Evolutionary conservation across 2,888 invertebrate genomes (phyloP).

Genomic region (Caradrina kadenii): DNA sequence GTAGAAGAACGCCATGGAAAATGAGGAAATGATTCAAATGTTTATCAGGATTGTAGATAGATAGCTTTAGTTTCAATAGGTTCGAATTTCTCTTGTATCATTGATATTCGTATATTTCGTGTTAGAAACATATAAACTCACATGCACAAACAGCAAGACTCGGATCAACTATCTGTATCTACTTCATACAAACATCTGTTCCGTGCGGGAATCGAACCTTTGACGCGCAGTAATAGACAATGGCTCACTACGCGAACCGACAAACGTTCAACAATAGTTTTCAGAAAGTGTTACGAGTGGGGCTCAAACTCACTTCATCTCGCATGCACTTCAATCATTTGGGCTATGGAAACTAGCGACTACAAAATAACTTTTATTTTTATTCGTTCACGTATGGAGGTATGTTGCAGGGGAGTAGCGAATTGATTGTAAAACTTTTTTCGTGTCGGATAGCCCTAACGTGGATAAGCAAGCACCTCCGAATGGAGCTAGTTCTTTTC

Average conservation of each 20-base stretch:
- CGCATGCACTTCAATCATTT: not conserved
- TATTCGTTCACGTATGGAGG: not conserved
- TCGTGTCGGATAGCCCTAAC: not conserved
- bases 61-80: too few species aligned
- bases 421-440: not conserved
- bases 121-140: too few species aligned
- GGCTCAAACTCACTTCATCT: not conserved
- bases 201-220: not conserved
- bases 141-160: too few species aligned
- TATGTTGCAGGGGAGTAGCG: not conserved
- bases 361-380: too few species aligned
- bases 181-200: not conserved
- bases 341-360: not conserved
- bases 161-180: too few species aligned
- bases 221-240: too few species aligned
- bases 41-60: too few species aligned
- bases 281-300: not conserved
- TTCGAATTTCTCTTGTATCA: too few species aligned
- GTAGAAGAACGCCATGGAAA: not conserved
- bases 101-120: too few species aligned
- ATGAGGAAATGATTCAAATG: too few species aligned
- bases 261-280: too few species aligned
- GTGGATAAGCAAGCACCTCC: not conserved
- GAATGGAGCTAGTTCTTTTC: slow-evolving; percentile 15
- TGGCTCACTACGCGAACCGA: too few species aligned